Conservation (phyloP, 2,797 vertebrate species). For the Heterohyrax brucei region DNA sequence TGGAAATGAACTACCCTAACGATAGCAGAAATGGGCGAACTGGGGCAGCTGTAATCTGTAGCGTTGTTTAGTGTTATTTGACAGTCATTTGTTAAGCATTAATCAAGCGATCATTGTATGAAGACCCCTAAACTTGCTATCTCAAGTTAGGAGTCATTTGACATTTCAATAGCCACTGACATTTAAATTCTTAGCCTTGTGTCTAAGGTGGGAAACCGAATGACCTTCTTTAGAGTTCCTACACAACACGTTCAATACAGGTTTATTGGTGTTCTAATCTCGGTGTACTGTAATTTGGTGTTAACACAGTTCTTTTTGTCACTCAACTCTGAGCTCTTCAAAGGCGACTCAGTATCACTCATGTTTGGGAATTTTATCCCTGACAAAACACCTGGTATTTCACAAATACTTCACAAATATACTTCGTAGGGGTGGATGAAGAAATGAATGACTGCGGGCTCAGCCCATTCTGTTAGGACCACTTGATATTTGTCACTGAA, state of each 20-base stretch:
- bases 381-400: conserved; percentile 35
- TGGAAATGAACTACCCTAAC: background rate
- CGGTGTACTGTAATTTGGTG: background rate
- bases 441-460: background rate
- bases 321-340: conserved; percentile 55
- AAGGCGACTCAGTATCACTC: background rate
- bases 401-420: conserved; percentile 38
- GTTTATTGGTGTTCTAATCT: conserved; percentile 12
- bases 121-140: background rate
- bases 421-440: conserved; percentile 22
- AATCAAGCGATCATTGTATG: conserved; percentile 9
- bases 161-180: background rate
- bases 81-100: background rate
- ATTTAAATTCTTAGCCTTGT: background rate
- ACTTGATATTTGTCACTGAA: conserved; percentile 47
- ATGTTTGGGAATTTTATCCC: conserved; percentile 35
- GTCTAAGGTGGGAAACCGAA: background rate
- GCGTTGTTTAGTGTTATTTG: background rate
- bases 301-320: background rate
- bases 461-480: conserved; percentile 38
- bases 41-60: background rate
- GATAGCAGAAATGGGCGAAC: background rate
- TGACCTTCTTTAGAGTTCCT: background rate
- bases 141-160: conserved; percentile 24
- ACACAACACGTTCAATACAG: background rate